These are phyloP conservation scores for Tachycineta bicolor DNA, from an alignment of 2,113 vertebrate genomes.

Conservation along the genomic window DNA sequence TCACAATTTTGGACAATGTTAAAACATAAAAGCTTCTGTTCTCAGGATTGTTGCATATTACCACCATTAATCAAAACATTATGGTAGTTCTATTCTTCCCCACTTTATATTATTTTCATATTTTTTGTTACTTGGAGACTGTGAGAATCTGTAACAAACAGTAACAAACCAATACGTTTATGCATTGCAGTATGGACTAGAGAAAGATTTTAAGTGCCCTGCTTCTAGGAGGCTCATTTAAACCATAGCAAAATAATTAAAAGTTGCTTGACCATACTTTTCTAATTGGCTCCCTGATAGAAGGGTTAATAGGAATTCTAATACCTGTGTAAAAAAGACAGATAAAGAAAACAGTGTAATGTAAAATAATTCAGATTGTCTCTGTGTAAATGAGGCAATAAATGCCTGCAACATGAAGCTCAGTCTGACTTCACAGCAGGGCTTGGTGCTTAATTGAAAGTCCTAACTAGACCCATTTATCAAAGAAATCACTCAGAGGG, in stretches of 20 bases:
- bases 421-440: slow-evolving; percentile 68
- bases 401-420: slow-evolving; percentile 51
- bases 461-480: slow-evolving; percentile 69
- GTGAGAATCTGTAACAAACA: neutral
- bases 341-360: slow-evolving; percentile 49
- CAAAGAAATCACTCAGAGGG: slow-evolving; percentile 66
- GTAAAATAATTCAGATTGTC: slow-evolving; percentile 58
- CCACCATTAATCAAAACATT: neutral
- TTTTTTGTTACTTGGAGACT: neutral
- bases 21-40: neutral
- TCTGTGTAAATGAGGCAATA: slow-evolving; percentile 66
- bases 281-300: slow-evolving; percentile 39
- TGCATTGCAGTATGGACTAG: neutral
- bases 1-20: neutral
- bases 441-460: slow-evolving; percentile 64
- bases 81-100: neutral
- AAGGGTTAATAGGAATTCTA: slow-evolving; percentile 59
- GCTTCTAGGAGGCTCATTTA: neutral
- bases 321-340: slow-evolving; percentile 12
- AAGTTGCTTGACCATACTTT: slow-evolving; percentile 46
- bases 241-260: slow-evolving; percentile 26
- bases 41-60: slow-evolving; percentile 15
- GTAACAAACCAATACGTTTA: neutral
- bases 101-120: slow-evolving; percentile 3
- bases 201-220: neutral